These are phyloP conservation scores for Euborellia annulipes DNA, from an alignment of 1,140 invertebrate species.

Conservation along the genomic window DNA sequence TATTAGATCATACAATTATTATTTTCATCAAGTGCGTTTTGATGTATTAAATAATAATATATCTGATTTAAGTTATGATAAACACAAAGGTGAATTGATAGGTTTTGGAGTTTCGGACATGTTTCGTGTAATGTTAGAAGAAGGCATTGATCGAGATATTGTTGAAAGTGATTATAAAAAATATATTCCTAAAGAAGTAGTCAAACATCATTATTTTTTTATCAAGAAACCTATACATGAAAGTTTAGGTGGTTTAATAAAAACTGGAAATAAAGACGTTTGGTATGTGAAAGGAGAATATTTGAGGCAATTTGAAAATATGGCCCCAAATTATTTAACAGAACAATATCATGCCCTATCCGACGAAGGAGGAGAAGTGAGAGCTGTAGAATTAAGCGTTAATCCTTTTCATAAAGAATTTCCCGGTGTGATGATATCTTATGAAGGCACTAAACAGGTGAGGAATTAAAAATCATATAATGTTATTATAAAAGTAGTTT, in stretches of 20 bases:
- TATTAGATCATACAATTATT: constrained; percentile 60
- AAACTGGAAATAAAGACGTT: constrained; percentile 30
- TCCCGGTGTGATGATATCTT: constrained; percentile 44
- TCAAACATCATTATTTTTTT: constrained; percentile 54
- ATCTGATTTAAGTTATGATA: constrained; percentile 55
- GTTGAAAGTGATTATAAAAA: constrained; percentile 62
- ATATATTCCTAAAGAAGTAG: constrained; percentile 61
- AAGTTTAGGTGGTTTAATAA: constrained; percentile 41
- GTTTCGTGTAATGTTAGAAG: constrained; percentile 55
- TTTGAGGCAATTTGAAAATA: constrained; percentile 51
- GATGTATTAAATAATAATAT: constrained; percentile 67
- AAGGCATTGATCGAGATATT: constrained; percentile 39
- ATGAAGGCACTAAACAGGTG: constrained; percentile 42
- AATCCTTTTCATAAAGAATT: constrained; percentile 49
- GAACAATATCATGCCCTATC: constrained; percentile 57
- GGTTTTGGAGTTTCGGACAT: constrained; percentile 74
- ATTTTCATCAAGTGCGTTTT: constrained; percentile 64
- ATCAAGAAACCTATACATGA: constrained; percentile 55
- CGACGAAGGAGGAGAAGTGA: constrained; percentile 39
- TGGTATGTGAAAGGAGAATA: constrained; percentile 61
- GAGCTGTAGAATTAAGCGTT: constrained; percentile 42
- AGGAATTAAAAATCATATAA: too few species aligned
- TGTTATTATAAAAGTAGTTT: too few species aligned
- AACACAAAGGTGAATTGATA: constrained; percentile 53
- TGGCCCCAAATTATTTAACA: constrained; percentile 64